Conservation (phyloP, 2,113 vertebrate species). For the Nycticebus coucang region DNA sequence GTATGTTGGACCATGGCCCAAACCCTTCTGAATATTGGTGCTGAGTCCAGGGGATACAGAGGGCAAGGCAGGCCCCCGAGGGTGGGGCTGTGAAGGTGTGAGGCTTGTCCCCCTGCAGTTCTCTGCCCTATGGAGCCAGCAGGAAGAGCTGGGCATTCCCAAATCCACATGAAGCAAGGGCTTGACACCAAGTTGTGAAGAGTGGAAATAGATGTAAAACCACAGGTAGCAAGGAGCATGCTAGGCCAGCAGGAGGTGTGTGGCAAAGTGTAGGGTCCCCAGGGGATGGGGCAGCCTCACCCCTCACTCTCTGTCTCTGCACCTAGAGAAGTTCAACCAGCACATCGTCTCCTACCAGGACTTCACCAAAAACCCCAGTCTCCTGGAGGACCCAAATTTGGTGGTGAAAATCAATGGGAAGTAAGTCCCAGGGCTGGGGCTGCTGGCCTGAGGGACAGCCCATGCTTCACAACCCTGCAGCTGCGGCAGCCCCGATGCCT, state of each 20-base stretch:
- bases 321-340: slow-evolving; percentile 91
- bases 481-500: background rate
- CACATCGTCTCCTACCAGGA: slow-evolving; percentile 92
- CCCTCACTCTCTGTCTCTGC: slow-evolving; percentile 20
- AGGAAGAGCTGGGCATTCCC: background rate
- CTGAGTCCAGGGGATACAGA: background rate
- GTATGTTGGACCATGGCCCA: slow-evolving; percentile 78
- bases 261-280: background rate
- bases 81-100: background rate
- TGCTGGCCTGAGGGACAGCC: background rate
- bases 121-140: background rate
- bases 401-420: slow-evolving; percentile 94
- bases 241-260: background rate
- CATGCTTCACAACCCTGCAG: rapidly evolving
- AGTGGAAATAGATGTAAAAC: background rate
- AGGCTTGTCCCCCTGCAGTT: background rate
- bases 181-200: background rate
- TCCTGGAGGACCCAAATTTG: slow-evolving; percentile 93
- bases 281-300: background rate
- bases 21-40: background rate
- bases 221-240: background rate
- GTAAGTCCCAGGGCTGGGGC: slow-evolving; percentile 83
- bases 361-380: slow-evolving; percentile 91
- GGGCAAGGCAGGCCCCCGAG: background rate
- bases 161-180: background rate